phyloP scores from a whole-genome alignment of 2,113 vertebrate genomes.

The Ameiurus melas region DNA sequence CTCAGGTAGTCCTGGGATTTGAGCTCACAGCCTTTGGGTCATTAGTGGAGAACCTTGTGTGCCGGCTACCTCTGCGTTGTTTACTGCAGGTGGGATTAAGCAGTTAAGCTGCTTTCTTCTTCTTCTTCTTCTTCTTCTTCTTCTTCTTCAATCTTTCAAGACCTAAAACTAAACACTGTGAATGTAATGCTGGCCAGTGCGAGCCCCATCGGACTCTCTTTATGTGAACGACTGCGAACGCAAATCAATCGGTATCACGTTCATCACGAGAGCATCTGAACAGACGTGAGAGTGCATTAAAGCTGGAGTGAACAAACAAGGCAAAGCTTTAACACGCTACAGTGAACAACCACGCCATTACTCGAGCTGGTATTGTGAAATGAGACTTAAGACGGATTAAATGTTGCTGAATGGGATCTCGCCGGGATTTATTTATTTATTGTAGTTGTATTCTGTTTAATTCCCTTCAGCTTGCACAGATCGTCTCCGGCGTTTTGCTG shows the following conservation, averaged over 20 bases:
- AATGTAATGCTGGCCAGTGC: not conserved
- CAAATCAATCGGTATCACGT: not conserved
- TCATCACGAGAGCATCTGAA: not conserved
- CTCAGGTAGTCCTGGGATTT: not conserved
- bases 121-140: not conserved
- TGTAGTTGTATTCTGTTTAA: conserved; percentile 30
- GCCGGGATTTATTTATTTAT: conserved; percentile 28
- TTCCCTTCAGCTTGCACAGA: conserved; percentile 50
- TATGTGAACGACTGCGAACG: not conserved
- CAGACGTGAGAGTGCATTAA: conserved; percentile 8
- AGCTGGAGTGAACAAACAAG: conserved; percentile 53
- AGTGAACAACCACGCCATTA: conserved; percentile 72
- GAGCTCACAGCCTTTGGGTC: not conserved
- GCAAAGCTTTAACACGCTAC: conserved; percentile 56
- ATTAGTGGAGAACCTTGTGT: not conserved
- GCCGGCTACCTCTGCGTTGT: not conserved
- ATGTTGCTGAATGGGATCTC: conserved; percentile 67
- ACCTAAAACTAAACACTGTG: not conserved
- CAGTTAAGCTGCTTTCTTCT: not conserved
- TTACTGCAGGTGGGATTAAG: not conserved
- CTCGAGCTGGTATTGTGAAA: conserved; percentile 66
- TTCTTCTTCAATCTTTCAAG: not conserved
- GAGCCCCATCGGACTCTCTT: not conserved
- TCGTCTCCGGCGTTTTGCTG: not conserved
- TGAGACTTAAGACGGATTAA: conserved; percentile 68